These are phyloP conservation scores for Novumbra hubbsi DNA, from an alignment of 2,797 vertebrate genomes.

Conservation along the genomic window DNA sequence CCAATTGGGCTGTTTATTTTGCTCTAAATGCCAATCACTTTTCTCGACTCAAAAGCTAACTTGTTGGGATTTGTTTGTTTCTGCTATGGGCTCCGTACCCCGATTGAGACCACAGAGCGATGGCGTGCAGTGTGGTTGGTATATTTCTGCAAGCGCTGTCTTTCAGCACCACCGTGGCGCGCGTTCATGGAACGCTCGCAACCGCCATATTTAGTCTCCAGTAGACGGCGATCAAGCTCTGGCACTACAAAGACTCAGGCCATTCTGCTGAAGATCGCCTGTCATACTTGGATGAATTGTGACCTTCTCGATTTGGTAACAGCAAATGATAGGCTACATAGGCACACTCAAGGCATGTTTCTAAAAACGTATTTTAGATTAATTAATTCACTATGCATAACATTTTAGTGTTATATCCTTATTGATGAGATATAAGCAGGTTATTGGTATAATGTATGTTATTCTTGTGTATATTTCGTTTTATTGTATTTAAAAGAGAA, in stretches of 20 bases:
- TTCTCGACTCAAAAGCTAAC: not conserved
- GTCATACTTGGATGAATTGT: not conserved
- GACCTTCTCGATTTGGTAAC: not conserved
- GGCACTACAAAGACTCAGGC: not conserved
- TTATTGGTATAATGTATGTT: too few species aligned
- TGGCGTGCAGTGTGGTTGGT: not conserved
- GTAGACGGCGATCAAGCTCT: slow-evolving; percentile 30
- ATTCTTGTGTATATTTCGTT: too few species aligned
- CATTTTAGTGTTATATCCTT: not conserved
- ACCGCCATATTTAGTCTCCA: slow-evolving; percentile 23
- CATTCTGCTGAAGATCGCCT: not conserved
- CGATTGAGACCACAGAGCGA: not conserved
- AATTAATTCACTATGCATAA: not conserved
- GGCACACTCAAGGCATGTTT: not conserved
- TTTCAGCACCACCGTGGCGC: slow-evolving; percentile 5
- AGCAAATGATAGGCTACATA: not conserved
- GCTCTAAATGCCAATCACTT: too few species aligned
- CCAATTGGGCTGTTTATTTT: not conserved
- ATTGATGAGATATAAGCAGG: too few species aligned
- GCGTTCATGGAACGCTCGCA: not conserved
- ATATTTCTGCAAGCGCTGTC: slow-evolving; percentile 9
- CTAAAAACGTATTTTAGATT: not conserved
- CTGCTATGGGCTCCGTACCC: not conserved
- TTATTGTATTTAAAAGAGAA: too few species aligned
- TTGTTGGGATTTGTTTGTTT: not conserved